phyloP scores from a whole-genome alignment of 1,140 invertebrate species.

The Ericerus pela region DNA sequence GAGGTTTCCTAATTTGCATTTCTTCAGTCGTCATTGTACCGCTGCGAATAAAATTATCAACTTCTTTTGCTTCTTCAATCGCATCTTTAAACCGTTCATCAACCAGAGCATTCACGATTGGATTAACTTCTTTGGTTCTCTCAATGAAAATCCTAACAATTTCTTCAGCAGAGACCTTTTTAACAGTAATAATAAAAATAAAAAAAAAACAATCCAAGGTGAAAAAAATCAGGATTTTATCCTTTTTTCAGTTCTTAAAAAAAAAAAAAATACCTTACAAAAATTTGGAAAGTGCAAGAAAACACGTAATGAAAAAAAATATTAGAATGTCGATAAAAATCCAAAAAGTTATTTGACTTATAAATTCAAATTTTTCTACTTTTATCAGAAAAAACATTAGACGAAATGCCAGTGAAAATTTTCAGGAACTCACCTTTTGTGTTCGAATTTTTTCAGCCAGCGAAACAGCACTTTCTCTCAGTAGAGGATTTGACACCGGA shows the following conservation, averaged over 20 bases:
- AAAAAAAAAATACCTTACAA: background rate
- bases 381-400: too few relatives aligned
- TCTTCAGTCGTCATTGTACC: conserved; percentile 32
- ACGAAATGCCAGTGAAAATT: too few relatives aligned
- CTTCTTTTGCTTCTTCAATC: conserved; percentile 38
- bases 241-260: background rate
- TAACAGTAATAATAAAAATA: background rate
- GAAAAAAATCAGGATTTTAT: background rate
- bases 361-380: too few relatives aligned
- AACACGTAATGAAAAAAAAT: too few relatives aligned
- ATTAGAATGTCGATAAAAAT: too few relatives aligned
- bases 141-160: conserved; percentile 46
- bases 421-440: too few relatives aligned
- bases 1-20: conserved; percentile 37
- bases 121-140: conserved; percentile 48
- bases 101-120: conserved; percentile 50
- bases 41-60: conserved; percentile 34
- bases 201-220: too few relatives aligned
- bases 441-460: too few relatives aligned
- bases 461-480: too few relatives aligned
- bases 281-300: background rate
- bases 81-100: conserved; percentile 47
- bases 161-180: conserved; percentile 40
- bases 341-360: too few relatives aligned
- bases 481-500: too few relatives aligned